Evolutionary conservation across 2,113 vertebrate species (phyloP).

Genomic region (Erythrocercus mccallii): DNA sequence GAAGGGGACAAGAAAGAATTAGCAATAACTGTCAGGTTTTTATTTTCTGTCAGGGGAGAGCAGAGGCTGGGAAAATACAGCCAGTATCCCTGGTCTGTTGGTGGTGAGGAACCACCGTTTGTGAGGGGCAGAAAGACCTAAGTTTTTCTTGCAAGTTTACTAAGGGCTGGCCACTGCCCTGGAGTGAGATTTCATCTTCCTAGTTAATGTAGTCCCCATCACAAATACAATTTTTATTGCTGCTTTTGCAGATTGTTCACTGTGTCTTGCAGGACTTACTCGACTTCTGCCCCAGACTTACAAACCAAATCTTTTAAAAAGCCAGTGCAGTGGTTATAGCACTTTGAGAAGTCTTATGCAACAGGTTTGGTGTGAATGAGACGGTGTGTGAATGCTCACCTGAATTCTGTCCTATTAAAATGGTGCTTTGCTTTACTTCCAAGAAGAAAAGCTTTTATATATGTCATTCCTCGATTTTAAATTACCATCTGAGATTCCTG

Average conservation of each 20-base stretch:
- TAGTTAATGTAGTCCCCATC: neutral
- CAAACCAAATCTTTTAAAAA: neutral
- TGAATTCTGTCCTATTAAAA: neutral
- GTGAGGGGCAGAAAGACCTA: neutral
- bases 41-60: neutral
- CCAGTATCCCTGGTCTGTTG: rapidly evolving
- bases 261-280: neutral
- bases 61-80: neutral
- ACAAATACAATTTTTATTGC: neutral
- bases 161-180: neutral
- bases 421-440: neutral
- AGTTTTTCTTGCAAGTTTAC: neutral
- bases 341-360: neutral
- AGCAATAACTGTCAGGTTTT: neutral
- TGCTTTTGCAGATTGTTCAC: neutral
- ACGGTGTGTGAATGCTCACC: neutral
- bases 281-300: rapidly evolving
- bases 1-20: neutral
- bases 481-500: neutral
- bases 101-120: rapidly evolving
- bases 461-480: neutral
- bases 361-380: neutral
- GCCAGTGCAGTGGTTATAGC: neutral
- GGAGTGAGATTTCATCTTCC: neutral
- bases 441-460: neutral